phyloP scores from a whole-genome alignment of 1,140 invertebrate species.

The Drosophila neocordata region DNA sequence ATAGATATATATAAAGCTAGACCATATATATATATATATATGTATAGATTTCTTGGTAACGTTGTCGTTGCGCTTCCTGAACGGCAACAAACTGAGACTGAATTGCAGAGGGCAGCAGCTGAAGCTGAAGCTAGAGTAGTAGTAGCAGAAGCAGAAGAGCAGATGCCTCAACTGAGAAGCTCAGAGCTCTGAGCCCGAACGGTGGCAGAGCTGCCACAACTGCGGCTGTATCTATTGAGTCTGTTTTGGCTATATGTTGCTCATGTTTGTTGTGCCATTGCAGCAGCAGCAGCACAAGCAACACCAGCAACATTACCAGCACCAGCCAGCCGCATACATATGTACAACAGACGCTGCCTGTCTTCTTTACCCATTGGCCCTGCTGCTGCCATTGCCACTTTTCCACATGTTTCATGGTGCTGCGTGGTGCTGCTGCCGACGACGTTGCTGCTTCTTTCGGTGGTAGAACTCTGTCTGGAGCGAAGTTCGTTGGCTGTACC shows the following conservation, averaged over 20 bases:
- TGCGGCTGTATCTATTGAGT: constrained; percentile 72
- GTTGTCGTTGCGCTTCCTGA: constrained; percentile 72
- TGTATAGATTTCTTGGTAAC: constrained; percentile 47
- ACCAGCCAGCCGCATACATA: constrained; percentile 46
- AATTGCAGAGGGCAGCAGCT: constrained; percentile 44
- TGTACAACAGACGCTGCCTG: constrained; percentile 51
- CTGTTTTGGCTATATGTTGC: constrained; percentile 73
- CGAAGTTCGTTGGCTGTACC: constrained; percentile 82
- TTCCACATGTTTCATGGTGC: constrained; percentile 59
- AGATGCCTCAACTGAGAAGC: constrained; percentile 15
- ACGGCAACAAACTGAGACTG: constrained; percentile 61
- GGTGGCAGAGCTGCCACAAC: constrained; percentile 38
- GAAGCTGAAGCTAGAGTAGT: constrained; percentile 33
- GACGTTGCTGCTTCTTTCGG: constrained; percentile 41
- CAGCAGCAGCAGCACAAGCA: constrained; percentile 34
- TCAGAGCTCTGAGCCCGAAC: constrained; percentile 16
- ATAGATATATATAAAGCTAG: constrained; percentile 22
- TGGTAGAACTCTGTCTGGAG: constrained; percentile 65
- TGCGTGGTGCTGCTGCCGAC: neutral
- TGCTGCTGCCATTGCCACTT: constrained; percentile 59
- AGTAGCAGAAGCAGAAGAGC: constrained; percentile 19
- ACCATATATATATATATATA: constrained; percentile 17
- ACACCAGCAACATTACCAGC: constrained; percentile 22
- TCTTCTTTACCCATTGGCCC: constrained; percentile 74
- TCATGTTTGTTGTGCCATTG: constrained; percentile 61